Percentiles rank a stretch among this genome's conserved stretches.
Evolutionary conservation across 1,140 invertebrate species (phyloP).

Genomic region (Drosophila tristis): DNA sequence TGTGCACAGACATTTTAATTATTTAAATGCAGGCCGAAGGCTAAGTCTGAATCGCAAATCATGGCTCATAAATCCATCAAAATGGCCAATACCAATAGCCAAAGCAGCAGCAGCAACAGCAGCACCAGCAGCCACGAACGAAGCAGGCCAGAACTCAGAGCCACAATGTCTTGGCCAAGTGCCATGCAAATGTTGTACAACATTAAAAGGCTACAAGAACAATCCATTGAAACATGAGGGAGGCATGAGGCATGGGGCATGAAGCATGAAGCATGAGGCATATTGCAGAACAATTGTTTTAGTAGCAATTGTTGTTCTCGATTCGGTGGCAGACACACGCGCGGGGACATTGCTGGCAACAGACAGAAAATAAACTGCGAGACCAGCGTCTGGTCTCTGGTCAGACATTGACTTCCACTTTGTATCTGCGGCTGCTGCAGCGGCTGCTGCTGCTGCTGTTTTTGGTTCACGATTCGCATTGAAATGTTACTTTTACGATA

Average conservation of each 20-base stretch:
- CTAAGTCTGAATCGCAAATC: constrained; percentile 68
- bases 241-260: constrained; percentile 12
- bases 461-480: constrained; percentile 54
- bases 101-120: background rate
- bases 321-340: constrained; percentile 7
- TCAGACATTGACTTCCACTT: constrained; percentile 7
- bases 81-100: constrained; percentile 35
- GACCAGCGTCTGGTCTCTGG: constrained; percentile 9
- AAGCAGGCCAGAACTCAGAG: constrained; percentile 27
- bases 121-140: background rate
- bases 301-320: constrained; percentile 62
- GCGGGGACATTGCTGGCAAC: too few species aligned
- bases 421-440: background rate
- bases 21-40: constrained; percentile 80
- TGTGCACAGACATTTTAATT: constrained; percentile 69
- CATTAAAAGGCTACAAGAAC: constrained; percentile 77
- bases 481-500: constrained; percentile 53
- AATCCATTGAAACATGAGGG: constrained; percentile 59
- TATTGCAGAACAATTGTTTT: constrained; percentile 72
- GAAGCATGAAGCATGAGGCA: background rate
- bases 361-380: too few species aligned
- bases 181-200: constrained; percentile 80
- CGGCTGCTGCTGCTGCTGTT: constrained; percentile 10
- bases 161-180: constrained; percentile 52
- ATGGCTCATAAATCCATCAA: constrained; percentile 80